These are phyloP conservation scores for Phrynocephalus guinanensis DNA, from an alignment of 2,797 vertebrate genomes.

Conservation along the genomic window DNA sequence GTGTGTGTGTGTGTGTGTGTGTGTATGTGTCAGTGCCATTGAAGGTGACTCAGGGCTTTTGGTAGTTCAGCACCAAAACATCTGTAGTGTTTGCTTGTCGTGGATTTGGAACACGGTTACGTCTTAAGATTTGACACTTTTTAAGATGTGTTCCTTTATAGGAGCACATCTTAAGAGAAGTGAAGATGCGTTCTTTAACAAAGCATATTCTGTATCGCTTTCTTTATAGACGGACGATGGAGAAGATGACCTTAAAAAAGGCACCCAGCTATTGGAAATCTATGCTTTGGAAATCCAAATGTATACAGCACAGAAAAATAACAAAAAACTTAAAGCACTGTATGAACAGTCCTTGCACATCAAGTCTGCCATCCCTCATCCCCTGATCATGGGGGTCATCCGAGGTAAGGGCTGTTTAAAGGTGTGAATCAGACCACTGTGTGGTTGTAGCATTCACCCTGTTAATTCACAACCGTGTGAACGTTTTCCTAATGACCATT, in stretches of 20 bases:
- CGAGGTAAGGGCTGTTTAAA: slow-evolving; percentile 84
- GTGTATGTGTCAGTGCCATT: too few species aligned
- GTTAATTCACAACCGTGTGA: neutral
- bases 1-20: too few species aligned
- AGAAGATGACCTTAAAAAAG: slow-evolving; percentile 98
- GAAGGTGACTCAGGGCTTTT: too few species aligned
- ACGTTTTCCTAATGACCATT: neutral
- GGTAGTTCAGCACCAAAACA: neutral
- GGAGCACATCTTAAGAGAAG: slow-evolving; percentile 36
- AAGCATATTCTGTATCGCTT: slow-evolving; percentile 59
- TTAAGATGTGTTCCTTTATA: slow-evolving; percentile 27
- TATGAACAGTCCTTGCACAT: slow-evolving; percentile 99
- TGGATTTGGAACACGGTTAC: neutral
- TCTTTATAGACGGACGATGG: slow-evolving; percentile 94
- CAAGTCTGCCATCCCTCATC: slow-evolving; percentile 99
- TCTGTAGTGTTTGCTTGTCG: neutral
- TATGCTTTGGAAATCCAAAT: slow-evolving; percentile 99
- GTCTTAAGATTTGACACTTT: slow-evolving; percentile 29
- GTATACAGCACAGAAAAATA: slow-evolving; percentile 99
- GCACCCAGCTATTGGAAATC: slow-evolving; percentile 98
- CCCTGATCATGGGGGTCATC: slow-evolving; percentile 99
- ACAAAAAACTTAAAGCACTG: slow-evolving; percentile 98
- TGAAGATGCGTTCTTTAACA: slow-evolving; percentile 55
- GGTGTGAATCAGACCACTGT: neutral
- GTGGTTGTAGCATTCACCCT: too few species aligned